Base-by-base conservation (phyloP, 2,113 vertebrate species). In the Microcebus jonahi region DNA sequence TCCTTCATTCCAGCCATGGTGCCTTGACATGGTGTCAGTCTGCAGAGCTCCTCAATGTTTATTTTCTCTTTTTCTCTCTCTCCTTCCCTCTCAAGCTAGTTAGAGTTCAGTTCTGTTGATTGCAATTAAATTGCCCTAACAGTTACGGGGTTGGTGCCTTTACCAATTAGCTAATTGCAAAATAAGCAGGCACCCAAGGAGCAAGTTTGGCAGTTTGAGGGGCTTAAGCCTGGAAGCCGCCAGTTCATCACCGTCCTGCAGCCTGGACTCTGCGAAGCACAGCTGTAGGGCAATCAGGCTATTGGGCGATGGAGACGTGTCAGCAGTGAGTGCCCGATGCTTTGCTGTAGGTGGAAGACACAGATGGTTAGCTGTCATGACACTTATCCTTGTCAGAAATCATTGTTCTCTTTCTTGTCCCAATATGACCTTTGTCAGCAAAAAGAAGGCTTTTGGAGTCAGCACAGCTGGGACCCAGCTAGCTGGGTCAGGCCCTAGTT, bases 311-410 rank as follows among this genome's bases (percentile, higher is more conserved):
- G 53, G 88, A 68, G 95, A 81, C 27, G 45, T 76, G 75, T 90
- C 61, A 88, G 68, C 61, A 77, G 79, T 77, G 87, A 91, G 87
- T 36, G 57, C 25, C 65, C 75, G 71, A 57, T 0, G 5, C 39
- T 84, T 77, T 6, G 1, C 81, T 91, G 82, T 61, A 95, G 93
- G 93, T 95, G 86, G 93, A 63, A 97, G 82, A 79, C 88, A 92
- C 93, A 96, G 97, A 96, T 96, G 97, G 94, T 77, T 90, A 88
- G 92, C 65, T 96, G 48, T 88, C 88, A 77, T 48, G 94, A 92
- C 88, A 88, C 42, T 92, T 86, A 93, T 82, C 71, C 85, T 70
- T 97, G 76, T 97, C 96, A 96, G 85, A 95, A 94, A 90, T 77
- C 88, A 92, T 48, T 94, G 93, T 68, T 88, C 67, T 68, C n/a